Evolutionary conservation across 2,797 vertebrate species (phyloP).

Genomic region (Anguilla megastoma): DNA sequence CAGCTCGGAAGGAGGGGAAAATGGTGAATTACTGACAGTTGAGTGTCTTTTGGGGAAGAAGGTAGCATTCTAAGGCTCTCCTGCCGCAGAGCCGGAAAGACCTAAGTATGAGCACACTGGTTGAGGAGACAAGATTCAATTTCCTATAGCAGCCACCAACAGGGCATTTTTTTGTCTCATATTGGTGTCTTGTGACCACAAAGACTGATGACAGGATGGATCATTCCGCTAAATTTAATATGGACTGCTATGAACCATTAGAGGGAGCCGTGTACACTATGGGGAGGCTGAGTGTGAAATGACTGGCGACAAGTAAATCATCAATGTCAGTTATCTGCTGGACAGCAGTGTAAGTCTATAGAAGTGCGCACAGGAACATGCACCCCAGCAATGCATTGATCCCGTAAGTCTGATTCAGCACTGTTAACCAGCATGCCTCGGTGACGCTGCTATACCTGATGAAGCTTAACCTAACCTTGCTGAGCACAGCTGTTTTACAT

Average conservation of each 20-base stretch:
- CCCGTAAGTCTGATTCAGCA: constrained; percentile 37
- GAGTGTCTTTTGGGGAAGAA: constrained; percentile 1
- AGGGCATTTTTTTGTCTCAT: not conserved
- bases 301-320: not conserved
- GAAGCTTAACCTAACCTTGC: constrained; percentile 22
- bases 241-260: not conserved
- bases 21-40: constrained; percentile 38
- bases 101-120: not conserved
- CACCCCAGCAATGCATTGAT: constrained; percentile 36
- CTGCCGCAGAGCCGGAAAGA: not conserved
- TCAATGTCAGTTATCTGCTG: not conserved
- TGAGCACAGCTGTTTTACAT: constrained; percentile 35
- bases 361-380: not conserved
- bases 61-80: not conserved
- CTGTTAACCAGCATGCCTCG: constrained; percentile 20
- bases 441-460: constrained; percentile 14
- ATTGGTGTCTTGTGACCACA: not conserved
- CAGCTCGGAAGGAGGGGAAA: constrained; percentile 40
- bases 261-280: not conserved
- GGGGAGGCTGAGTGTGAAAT: not conserved
- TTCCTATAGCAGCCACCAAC: not conserved
- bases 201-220: constrained; percentile 1
- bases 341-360: constrained; percentile 2
- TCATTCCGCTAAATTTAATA: not conserved
- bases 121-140: not conserved